Conservation (phyloP, 2,113 vertebrate genomes). For the Rhizomys pruinosus region DNA sequence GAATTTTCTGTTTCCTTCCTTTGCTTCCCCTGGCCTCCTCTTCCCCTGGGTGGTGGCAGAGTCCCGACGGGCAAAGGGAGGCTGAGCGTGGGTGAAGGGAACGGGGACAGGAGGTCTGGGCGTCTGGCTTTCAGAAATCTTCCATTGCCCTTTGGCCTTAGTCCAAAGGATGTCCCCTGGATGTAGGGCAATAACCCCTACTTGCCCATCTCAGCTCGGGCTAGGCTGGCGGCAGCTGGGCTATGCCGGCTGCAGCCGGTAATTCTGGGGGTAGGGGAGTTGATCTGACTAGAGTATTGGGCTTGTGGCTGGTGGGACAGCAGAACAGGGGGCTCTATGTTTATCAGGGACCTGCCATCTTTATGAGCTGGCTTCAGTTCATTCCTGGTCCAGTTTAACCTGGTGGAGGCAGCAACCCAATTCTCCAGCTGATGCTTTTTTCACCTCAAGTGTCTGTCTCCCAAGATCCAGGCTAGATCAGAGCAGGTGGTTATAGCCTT, state of each 20-base stretch:
- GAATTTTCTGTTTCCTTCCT: constrained; percentile 78
- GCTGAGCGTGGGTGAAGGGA: neutral
- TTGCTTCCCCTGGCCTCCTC: constrained; percentile 33
- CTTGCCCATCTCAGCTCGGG: neutral
- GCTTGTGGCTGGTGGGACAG: neutral
- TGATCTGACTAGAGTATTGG: neutral
- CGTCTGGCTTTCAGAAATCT: neutral
- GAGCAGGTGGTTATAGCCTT: neutral
- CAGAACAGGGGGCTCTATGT: neutral
- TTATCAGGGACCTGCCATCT: neutral
- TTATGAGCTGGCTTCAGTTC: neutral
- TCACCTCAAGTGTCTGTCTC: neutral
- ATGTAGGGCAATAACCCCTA: constrained; percentile 37
- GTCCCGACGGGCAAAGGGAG: neutral
- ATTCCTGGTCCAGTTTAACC: neutral
- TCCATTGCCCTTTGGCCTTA: constrained; percentile 3
- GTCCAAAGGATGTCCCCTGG: neutral
- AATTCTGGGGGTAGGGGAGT: constrained; percentile 18
- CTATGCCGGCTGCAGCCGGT: neutral
- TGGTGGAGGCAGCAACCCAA: neutral
- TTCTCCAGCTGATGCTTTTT: neutral
- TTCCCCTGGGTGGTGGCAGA: constrained; percentile 56
- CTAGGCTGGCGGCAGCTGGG: neutral
- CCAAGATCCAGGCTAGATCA: neutral
- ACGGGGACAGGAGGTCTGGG: neutral